Evolutionary conservation across 1,140 invertebrate genomes (phyloP).

Genomic region (Ceratosolen solmsi): DNA sequence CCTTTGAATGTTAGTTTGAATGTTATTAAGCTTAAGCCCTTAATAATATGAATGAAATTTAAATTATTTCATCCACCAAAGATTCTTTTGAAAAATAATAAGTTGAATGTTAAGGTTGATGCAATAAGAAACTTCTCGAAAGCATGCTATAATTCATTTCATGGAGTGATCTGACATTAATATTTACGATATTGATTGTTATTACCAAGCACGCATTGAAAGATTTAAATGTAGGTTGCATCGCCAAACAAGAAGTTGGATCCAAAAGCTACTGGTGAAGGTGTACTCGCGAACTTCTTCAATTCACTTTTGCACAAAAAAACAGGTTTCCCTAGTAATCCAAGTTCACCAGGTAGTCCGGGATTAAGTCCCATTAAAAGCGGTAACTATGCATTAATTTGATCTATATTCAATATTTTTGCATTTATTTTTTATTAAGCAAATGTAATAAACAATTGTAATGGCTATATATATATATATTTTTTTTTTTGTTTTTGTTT

Average conservation of each 20-base stretch:
- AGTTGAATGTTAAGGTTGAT: neutral
- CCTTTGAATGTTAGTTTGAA: constrained; percentile 34
- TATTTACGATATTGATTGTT: constrained; percentile 36
- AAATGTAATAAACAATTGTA: no score
- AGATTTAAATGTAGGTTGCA: constrained; percentile 63
- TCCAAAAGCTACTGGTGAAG: constrained; percentile 81
- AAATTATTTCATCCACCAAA: constrained; percentile 39
- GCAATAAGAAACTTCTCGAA: constrained; percentile 20
- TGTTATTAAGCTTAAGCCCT: constrained; percentile 35
- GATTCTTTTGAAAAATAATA: constrained; percentile 38
- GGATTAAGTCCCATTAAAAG: constrained; percentile 66
- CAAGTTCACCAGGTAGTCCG: constrained; percentile 69
- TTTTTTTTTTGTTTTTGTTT: no score
- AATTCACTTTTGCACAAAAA: constrained; percentile 97
- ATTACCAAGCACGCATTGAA: constrained; percentile 53
- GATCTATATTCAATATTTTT: no score
- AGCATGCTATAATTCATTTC: constrained; percentile 50
- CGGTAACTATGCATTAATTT: constrained; percentile 54
- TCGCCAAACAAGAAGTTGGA: constrained; percentile 72
- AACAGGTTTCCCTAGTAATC: constrained; percentile 75
- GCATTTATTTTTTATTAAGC: no score
- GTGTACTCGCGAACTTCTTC: constrained; percentile 98
- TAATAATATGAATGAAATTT: constrained; percentile 27
- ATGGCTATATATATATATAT: no score
- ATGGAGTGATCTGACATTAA: constrained; percentile 52